Evolutionary conservation across 2,113 vertebrate species (phyloP).

Genomic region (Tursiops truncatus): DNA sequence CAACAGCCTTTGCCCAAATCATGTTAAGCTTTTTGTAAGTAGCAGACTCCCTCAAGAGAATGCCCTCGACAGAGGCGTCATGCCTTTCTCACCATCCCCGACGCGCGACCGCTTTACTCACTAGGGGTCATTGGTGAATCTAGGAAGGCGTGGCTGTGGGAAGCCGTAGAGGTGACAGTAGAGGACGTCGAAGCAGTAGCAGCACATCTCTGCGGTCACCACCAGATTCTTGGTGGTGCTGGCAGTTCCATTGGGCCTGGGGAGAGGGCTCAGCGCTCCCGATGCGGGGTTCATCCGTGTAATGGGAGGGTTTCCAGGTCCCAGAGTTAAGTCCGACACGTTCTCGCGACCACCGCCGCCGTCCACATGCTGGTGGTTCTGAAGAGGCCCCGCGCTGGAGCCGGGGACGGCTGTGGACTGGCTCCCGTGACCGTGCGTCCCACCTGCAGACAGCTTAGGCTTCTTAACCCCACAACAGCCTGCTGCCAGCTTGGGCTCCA

Average conservation of each 20-base stretch:
- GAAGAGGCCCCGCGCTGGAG: conserved; percentile 88
- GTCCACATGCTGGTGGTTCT: conserved; percentile 90
- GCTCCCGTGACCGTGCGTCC: conserved; percentile 87
- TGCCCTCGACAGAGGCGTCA: not conserved
- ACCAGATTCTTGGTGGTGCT: conserved; percentile 89
- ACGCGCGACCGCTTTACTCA: conserved; percentile 79
- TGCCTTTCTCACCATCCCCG: conserved; percentile 38
- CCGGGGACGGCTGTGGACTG: conserved; percentile 85
- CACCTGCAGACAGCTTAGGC: conserved; percentile 88
- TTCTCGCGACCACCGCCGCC: conserved; percentile 88
- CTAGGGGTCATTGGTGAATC: conserved; percentile 92
- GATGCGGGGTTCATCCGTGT: conserved; percentile 89
- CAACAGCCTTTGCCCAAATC: conserved; percentile 5
- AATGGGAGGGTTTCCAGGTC: conserved; percentile 87
- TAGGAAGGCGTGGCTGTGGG: conserved; percentile 89
- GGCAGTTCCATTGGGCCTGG: conserved; percentile 89
- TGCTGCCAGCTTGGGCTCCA: conserved; percentile 91
- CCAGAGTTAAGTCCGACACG: conserved; percentile 88
- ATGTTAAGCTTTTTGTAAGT: not conserved
- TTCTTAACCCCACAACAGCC: conserved; percentile 92
- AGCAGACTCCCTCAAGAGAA: not conserved
- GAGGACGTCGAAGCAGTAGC: conserved; percentile 92
- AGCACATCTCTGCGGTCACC: conserved; percentile 92
- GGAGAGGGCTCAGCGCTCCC: conserved; percentile 88
- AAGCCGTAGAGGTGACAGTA: conserved; percentile 92